Base-by-base conservation (phyloP, 23 tunicate species). In the Trididemnum nubilum region DNA sequence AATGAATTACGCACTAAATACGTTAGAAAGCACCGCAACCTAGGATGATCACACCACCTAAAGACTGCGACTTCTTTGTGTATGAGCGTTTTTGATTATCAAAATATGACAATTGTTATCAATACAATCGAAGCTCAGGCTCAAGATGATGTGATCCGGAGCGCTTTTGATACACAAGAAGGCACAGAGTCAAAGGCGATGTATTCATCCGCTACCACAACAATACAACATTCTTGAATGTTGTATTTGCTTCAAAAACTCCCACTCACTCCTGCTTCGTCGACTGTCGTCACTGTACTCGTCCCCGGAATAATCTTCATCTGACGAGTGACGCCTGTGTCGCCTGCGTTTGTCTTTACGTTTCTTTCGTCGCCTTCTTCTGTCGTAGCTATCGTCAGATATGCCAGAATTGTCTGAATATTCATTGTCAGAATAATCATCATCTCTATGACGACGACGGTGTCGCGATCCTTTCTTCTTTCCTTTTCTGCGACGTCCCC, bases 251-350 rank as follows among this genome's bases (percentile, higher is more conserved):
- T 36, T 28, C 79, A 36, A 18, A 18, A 2, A 18, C 2, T n/a
- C n/a, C 28, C 60, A 82, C 86, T 82, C 86, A 82, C 86, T 34
- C 75, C 84, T 58, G 71, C 90, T 87, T 60, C 90, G 85, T 34
- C 85, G 70, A 72, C 80, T 60, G 33, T 71, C 77, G 64, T 71
- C 80, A 34, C 75, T 66, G 54, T 60, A 44, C 25, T 57, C 57
- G 81, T 90, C 86, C 38, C 71, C 73, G n/a, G n/a, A n/a, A 82
- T 86, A 71, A 64, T 88, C 73, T 36, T 88, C 73, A 32, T 81
- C 90, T 24, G 90, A 85, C 30, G 87, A 81, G 34, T 80, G 82
- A 1, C 85, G 51, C 31, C 85, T 65, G 34, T 71, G 83, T 22
- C 90, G 85, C 44, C 82, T 29, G n/a, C 73, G 85, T 29, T 83